Conservation (phyloP, 2,113 vertebrate species). For the Dunckerocampus dactyliophorus region DNA sequence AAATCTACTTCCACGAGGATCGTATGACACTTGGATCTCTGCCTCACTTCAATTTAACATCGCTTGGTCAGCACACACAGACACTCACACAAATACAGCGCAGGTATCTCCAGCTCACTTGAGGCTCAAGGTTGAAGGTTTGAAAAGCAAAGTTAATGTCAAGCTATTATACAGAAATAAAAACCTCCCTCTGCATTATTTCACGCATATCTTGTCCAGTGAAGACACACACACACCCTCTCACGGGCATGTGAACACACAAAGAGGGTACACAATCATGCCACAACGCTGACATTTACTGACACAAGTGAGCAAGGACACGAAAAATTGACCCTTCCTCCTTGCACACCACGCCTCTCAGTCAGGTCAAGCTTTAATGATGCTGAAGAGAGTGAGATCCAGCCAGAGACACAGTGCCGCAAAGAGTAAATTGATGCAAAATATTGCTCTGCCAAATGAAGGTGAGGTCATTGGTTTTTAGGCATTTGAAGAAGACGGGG, state of each 20-base stretch:
- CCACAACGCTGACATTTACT: conserved; percentile 4
- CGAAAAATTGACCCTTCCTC: conserved; percentile 26
- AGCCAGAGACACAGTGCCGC: conserved; percentile 10
- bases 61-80: conserved; percentile 9
- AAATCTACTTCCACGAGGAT: not conserved
- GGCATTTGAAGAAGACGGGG: not conserved
- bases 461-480: conserved; percentile 48
- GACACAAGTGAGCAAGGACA: conserved; percentile 23
- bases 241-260: conserved; percentile 15
- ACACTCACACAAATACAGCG: too few relatives aligned
- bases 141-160: conserved; percentile 38
- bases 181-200: conserved; percentile 26
- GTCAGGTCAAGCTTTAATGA: conserved; percentile 60
- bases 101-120: conserved; percentile 1
- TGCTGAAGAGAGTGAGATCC: conserved; percentile 17
- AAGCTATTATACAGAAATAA: conserved; percentile 29
- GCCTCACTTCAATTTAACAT: conserved; percentile 1
- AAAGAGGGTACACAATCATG: not conserved
- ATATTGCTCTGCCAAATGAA: conserved; percentile 40
- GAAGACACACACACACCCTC: conserved; percentile 15
- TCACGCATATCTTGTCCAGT: conserved; percentile 28
- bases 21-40: not conserved
- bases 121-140: conserved; percentile 50
- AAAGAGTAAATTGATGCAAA: conserved; percentile 25
- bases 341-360: conserved; percentile 37